phyloP scores from a whole-genome alignment of 2,888 invertebrate genomes.

The Leptopilina myrica region DNA sequence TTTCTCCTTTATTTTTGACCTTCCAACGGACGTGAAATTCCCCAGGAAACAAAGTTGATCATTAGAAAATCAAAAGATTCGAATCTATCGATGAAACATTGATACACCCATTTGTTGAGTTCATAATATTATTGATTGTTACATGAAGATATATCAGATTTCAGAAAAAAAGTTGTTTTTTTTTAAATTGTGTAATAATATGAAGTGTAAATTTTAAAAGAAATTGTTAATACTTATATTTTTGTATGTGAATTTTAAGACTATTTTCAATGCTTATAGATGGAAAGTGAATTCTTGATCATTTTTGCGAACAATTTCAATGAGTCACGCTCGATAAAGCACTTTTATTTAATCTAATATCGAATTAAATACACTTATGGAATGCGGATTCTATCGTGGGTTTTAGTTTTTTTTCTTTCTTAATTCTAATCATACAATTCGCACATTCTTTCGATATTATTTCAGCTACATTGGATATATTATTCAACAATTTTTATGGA shows the following conservation, averaged over 20 bases:
- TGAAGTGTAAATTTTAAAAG: not conserved
- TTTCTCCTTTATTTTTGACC: slow-evolving; percentile 42
- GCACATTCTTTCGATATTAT: slow-evolving; percentile 4
- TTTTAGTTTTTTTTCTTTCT: not conserved
- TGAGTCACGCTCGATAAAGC: slow-evolving; percentile 39
- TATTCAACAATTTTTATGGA: too few species aligned
- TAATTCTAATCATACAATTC: slow-evolving; percentile 19
- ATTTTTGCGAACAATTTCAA: slow-evolving; percentile 26
- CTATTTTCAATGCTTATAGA: not conserved
- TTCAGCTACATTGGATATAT: not conserved
- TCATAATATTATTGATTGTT: slow-evolving; percentile 27
- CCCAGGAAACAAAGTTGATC: slow-evolving; percentile 48
- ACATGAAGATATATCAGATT: slow-evolving; percentile 35
- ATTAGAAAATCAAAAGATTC: slow-evolving; percentile 45
- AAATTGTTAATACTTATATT: not conserved
- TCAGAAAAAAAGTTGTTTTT: not conserved
- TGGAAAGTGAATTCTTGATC: slow-evolving; percentile 28
- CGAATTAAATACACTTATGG: slow-evolving; percentile 22
- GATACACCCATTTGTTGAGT: slow-evolving; percentile 21
- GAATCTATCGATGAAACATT: slow-evolving; percentile 32
- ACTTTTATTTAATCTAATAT: slow-evolving; percentile 37
- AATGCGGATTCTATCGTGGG: slow-evolving; percentile 34
- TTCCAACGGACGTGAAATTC: slow-evolving; percentile 47
- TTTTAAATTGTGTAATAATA: not conserved
- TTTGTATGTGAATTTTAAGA: slow-evolving; percentile 28